Evolutionary conservation across 2,113 vertebrate genomes (phyloP), one percentile per base, ranked within the genome.

Genomic region (Elaphurus davidianus): DNA sequence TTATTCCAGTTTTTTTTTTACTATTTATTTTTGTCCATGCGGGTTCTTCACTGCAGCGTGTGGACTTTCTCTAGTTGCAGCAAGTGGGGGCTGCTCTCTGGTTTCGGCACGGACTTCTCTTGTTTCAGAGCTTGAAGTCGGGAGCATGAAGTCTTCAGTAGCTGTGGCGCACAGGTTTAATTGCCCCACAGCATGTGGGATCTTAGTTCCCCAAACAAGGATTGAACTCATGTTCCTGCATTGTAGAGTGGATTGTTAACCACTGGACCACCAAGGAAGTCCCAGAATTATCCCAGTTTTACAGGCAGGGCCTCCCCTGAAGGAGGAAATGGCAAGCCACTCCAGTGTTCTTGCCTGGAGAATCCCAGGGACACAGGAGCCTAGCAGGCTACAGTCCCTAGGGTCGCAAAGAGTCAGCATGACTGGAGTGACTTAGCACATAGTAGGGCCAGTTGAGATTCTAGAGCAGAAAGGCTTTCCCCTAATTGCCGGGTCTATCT

Each of bases 331-430:
- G n/a, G 67, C 67, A 71, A 71, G 19, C 2, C 67, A 40, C n/a
- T 71, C n/a, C 67, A 40, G 10, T 71, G 40, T 71, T 71, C n/a
- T 71, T 71, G 67, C n/a, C 8, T 71, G n/a, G 67, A 71, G 67
- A 40, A 40, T 71, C n/a, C 67, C 19, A 71, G 36, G n/a, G 67
- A 71, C 67, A 40, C n/a, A 40, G 2, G n/a, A 71, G 19, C n/a
- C 10, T 71, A 10, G n/a, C 0, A 1, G n/a, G n/a, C 19, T 40
- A 12, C 19, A 71, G n/a, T 71, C 19, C n/a, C n/a, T 40, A 71
- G 67, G 17, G n/a, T 40, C 0, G 0, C 19, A 71, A 67, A 67
- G 67, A 71, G 67, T 71, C 0, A 1, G 21, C 19, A 40, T 0
- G 2, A 40, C 67, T 40, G 19, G 64, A 71, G n/a, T 71, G 64